phyloP scores from a whole-genome alignment of 2,113 vertebrate species.

The Manacus vitellinus region DNA sequence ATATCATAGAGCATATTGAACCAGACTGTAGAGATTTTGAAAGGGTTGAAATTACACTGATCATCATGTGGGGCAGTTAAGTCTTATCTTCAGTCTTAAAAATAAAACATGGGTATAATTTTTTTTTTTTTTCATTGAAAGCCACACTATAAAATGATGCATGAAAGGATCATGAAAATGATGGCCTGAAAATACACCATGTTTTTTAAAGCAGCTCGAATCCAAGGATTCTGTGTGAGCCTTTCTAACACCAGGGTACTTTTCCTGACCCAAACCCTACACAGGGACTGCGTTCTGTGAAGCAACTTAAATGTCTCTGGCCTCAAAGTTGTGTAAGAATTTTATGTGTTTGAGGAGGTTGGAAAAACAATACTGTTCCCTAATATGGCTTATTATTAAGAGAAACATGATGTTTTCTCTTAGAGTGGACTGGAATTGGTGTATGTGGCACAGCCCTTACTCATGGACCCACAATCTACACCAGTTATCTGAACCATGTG shows the following conservation, averaged over 20 bases:
- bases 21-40: not conserved
- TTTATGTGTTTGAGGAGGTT: not conserved
- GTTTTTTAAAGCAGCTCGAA: not conserved
- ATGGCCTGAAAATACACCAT: not conserved
- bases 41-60: not conserved
- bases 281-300: not conserved
- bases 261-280: not conserved
- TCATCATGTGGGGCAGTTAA: not conserved
- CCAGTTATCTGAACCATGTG: rapidly evolving
- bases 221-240: not conserved
- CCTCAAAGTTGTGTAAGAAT: rapidly evolving
- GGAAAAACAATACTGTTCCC: not conserved
- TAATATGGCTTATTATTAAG: not conserved
- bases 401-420: not conserved
- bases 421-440: not conserved
- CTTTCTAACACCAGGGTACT: not conserved
- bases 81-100: not conserved
- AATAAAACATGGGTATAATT: not conserved
- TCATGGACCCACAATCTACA: rapidly evolving
- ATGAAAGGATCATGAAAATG: not conserved
- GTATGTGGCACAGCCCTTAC: not conserved
- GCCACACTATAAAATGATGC: not conserved
- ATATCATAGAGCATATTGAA: not conserved
- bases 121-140: not conserved
- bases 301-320: not conserved